Base-by-base conservation (phyloP, 2,888 invertebrate genomes). In the Anorthoa munda region DNA sequence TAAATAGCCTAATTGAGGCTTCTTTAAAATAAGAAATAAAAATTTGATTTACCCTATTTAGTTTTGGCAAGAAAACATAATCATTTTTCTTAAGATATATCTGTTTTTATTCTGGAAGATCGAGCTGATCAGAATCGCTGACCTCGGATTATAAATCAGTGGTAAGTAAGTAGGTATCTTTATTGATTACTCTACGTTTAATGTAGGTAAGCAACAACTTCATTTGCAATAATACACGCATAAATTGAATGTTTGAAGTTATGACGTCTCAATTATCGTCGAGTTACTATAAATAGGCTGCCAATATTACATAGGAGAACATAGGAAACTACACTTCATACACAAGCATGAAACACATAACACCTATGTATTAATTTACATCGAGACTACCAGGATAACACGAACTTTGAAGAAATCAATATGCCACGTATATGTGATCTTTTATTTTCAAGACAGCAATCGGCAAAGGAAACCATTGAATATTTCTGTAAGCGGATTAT, bases 1-100 rank as follows among this genome's bases (percentile, higher is more conserved):
- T 89, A 87, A 92, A 93, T 91, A 88, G 86, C 85, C 89, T 92
- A 92, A 93, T 93, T 92, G 92, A 84, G 85, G 83, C 82, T 85
- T 85, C 66, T 72, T 63, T 77, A 66, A 85, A 89, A 87, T 88
- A 86, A 87, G 83, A 83, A 87, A 87, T 86, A 80, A 83, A 87
- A 87, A 82, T 85, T 83, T 51, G 81, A 86, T 86, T 83, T 71
- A 68, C 73, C 66, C 69, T 78, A 86, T 86, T 84, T 70, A 72
- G 73, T 75, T 85, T 81, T 78, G 69, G 66, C 70, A 68, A 74
- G 66, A 46, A 66, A 77, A 66, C 60, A 66, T 31, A 59, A 56
- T 66, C 45, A 59, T 56, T 76, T 64, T 64, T 66, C 63, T 65
- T 75, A 55, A 1, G 2, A 11, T 9, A 18, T 23, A 31, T 45